phyloP scores from a whole-genome alignment of 2,113 vertebrate genomes.

The Chlorodrepanis virens region DNA sequence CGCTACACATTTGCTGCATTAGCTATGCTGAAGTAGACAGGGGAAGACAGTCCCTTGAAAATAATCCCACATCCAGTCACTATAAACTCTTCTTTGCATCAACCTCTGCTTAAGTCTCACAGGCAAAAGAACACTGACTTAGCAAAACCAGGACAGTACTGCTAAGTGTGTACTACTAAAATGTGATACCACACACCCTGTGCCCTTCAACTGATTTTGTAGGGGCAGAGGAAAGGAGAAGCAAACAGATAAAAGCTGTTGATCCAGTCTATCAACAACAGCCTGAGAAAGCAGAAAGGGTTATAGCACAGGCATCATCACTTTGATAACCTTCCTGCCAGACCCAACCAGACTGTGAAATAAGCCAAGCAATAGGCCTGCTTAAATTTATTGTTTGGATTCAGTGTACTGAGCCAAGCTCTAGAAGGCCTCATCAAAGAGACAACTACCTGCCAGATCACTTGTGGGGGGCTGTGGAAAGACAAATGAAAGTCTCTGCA shows the following conservation, averaged over 20 bases:
- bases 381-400: not conserved
- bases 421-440: not conserved
- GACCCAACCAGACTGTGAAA: not conserved
- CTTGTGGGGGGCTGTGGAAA: not conserved
- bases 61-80: not conserved
- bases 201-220: not conserved
- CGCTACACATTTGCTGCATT: not conserved
- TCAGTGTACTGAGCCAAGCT: not conserved
- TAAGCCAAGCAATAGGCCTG: not conserved
- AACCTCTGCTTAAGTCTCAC: not conserved
- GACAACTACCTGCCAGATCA: not conserved
- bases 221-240: not conserved
- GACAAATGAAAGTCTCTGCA: not conserved
- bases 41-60: not conserved
- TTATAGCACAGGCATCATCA: not conserved
- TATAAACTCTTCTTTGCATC: not conserved
- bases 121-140: not conserved
- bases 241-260: not conserved
- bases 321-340: not conserved
- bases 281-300: not conserved
- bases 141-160: not conserved
- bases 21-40: not conserved
- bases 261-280: not conserved
- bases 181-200: accelerated
- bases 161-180: not conserved